phyloP scores from a whole-genome alignment of 2,113 vertebrate species.

The Diphyllodes magnificus region DNA sequence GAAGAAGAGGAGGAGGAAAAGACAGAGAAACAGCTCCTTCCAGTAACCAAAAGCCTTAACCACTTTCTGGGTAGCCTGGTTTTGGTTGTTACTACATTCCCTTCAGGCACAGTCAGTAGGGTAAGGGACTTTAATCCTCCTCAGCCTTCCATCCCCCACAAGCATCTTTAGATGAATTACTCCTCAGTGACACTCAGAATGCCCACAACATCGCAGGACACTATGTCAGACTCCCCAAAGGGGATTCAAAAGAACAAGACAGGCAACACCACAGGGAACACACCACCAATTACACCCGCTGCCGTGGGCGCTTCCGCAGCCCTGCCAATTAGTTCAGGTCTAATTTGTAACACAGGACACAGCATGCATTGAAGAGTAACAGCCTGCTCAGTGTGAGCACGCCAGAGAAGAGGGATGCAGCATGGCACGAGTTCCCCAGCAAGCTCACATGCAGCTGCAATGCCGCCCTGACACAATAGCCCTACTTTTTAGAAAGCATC shows the following conservation, averaged over 20 bases:
- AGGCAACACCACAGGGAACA: neutral
- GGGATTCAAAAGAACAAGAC: neutral
- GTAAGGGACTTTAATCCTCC: neutral
- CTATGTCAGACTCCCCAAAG: neutral
- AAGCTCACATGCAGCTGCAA: neutral
- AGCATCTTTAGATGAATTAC: neutral
- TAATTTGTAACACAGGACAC: neutral
- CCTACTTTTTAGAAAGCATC: neutral
- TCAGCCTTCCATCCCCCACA: neutral
- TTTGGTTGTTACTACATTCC: neutral
- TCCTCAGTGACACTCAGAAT: neutral
- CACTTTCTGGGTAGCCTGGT: neutral
- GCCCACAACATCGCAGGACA: neutral
- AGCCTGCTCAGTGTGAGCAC: neutral
- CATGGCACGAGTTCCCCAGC: neutral
- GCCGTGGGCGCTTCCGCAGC: accelerated
- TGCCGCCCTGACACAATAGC: neutral
- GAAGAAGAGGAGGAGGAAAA: neutral
- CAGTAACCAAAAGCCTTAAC: neutral
- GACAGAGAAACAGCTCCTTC: neutral
- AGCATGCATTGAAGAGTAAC: neutral
- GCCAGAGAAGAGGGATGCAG: neutral
- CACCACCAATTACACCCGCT: neutral
- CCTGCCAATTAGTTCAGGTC: neutral
- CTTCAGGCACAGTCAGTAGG: neutral